These are phyloP conservation scores for Prunella strophiata DNA, from an alignment of 2,797 vertebrate species.

Conservation along the genomic window DNA sequence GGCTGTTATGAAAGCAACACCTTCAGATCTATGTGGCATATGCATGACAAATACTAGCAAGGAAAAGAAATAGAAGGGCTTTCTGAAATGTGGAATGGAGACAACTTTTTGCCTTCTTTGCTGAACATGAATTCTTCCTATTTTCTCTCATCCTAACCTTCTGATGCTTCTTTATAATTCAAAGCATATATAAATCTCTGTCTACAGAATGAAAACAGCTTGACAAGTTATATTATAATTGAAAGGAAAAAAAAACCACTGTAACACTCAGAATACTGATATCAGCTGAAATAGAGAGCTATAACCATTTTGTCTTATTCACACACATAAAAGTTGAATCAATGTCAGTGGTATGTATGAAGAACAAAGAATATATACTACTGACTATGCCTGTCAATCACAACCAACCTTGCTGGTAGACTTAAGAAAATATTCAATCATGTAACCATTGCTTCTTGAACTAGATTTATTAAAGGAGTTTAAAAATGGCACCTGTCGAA, in stretches of 20 bases:
- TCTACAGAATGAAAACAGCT: constrained; percentile 53
- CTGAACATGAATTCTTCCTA: neutral
- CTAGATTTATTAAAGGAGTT: constrained; percentile 29
- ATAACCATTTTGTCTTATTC: constrained; percentile 31
- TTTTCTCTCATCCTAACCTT: constrained; percentile 1
- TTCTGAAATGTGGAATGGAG: constrained; percentile 5
- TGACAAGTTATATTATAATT: constrained; percentile 48
- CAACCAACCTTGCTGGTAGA: neutral
- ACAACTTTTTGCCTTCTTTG: neutral
- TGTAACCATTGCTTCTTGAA: neutral
- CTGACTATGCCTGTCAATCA: constrained; percentile 25
- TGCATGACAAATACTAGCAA: neutral
- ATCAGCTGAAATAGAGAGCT: constrained; percentile 33
- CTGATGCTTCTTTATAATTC: constrained; percentile 2
- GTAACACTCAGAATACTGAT: constrained; percentile 12
- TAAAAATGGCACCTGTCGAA: constrained; percentile 87
- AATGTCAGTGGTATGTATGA: constrained; percentile 18
- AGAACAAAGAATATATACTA: constrained; percentile 1
- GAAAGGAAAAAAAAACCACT: neutral
- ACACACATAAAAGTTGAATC: neutral
- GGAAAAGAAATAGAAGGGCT: neutral
- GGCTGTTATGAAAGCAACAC: neutral
- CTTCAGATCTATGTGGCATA: neutral
- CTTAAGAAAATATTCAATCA: neutral
- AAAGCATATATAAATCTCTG: constrained; percentile 43